These are phyloP conservation scores for Todiramphus saurophagus DNA, from an alignment of 2,113 vertebrate genomes.

Conservation along the genomic window DNA sequence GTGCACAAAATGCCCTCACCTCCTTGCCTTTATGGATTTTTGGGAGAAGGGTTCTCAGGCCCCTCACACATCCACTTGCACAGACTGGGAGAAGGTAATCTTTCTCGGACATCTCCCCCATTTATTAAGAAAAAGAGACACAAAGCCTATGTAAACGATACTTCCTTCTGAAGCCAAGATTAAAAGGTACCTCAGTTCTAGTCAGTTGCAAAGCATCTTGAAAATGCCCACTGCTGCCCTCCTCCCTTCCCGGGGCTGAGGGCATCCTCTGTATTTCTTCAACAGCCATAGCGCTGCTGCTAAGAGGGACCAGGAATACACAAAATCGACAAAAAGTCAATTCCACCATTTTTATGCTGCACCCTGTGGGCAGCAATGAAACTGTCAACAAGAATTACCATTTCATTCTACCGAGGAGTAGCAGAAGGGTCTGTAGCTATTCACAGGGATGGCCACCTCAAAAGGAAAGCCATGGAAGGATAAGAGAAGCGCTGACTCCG, in stretches of 20 bases:
- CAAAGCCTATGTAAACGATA: neutral
- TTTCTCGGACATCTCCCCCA: neutral
- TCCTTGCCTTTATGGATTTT: neutral
- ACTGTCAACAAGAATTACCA: neutral
- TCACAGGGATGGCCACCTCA: neutral
- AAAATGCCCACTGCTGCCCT: neutral
- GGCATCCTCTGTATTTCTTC: neutral
- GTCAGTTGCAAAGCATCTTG: neutral
- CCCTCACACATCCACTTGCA: neutral
- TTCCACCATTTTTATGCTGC: neutral
- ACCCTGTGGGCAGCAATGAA: conserved; percentile 14
- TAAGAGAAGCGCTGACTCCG: neutral
- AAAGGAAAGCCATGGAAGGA: neutral
- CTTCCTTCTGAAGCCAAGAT: neutral
- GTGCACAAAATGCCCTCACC: neutral
- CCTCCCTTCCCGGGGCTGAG: neutral
- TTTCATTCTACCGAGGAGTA: neutral
- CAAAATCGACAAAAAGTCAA: neutral
- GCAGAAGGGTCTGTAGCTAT: conserved; percentile 22
- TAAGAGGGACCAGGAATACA: neutral
- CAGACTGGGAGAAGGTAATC: neutral
- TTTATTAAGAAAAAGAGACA: neutral
- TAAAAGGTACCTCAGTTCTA: neutral
- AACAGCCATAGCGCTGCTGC: neutral
- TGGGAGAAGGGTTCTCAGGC: neutral